A percentile compares a stretch with the other conserved stretches of the same genome.
These are phyloP conservation scores for Ancistrus triradiatus DNA, from an alignment of 2,113 vertebrate genomes.

Conservation along the genomic window DNA sequence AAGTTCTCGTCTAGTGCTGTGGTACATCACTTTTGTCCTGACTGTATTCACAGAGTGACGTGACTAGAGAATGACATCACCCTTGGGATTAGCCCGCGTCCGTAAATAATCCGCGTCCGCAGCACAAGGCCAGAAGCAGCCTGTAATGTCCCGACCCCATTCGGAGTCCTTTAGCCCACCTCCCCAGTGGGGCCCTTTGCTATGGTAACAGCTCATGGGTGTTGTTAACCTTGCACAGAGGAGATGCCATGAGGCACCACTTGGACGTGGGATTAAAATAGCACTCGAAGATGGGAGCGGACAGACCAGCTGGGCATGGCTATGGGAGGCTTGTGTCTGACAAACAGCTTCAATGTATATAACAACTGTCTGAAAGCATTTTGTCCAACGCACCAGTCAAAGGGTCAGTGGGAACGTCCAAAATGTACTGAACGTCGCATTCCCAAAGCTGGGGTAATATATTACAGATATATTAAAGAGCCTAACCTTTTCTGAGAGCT, in stretches of 20 bases:
- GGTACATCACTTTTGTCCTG: no score
- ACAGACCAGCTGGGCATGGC: conserved; percentile 33
- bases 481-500: no score
- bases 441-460: no score
- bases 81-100: conserved; percentile 5
- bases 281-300: conserved; percentile 46
- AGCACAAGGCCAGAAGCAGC: conserved; percentile 13
- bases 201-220: conserved; percentile 38
- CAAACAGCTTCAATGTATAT: not conserved
- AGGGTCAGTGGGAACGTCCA: no score
- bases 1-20: no score
- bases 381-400: no score
- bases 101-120: conserved; percentile 26
- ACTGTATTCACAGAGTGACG: no score
- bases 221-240: conserved; percentile 44
- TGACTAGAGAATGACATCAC: no score
- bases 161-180: conserved; percentile 8
- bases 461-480: no score
- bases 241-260: conserved; percentile 18
- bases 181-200: conserved; percentile 24
- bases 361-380: no score
- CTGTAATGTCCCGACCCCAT: conserved; percentile 23
- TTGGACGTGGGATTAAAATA: conserved; percentile 45
- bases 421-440: no score
- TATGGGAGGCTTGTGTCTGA: conserved; percentile 20